phyloP scores from a whole-genome alignment of 2,797 vertebrate species.

The Lutra lutra region DNA sequence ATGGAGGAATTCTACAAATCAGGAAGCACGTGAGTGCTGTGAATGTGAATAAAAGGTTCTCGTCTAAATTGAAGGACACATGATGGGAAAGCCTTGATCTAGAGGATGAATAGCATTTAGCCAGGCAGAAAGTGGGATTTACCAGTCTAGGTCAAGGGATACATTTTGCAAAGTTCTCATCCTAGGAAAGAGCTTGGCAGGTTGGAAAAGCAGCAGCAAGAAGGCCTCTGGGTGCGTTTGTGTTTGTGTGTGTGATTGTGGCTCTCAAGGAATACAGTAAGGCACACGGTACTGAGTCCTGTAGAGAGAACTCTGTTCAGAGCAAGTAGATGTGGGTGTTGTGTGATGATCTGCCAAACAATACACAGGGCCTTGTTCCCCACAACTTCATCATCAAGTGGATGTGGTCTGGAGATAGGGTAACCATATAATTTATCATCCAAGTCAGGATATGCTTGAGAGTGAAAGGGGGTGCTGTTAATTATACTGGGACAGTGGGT shows the following conservation, averaged over 20 bases:
- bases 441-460: background rate
- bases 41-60: slow-evolving; percentile 38
- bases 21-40: background rate
- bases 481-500: background rate
- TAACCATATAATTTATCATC: slow-evolving; percentile 42
- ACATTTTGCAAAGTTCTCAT: slow-evolving; percentile 43
- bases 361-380: background rate
- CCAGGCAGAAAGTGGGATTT: slow-evolving; percentile 18
- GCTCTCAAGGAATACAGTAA: background rate
- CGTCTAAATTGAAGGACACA: slow-evolving; percentile 21
- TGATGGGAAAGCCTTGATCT: slow-evolving; percentile 41
- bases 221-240: background rate
- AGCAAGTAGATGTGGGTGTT: background rate
- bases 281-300: background rate
- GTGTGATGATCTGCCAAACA: background rate
- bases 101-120: slow-evolving; percentile 14
- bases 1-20: slow-evolving; percentile 42
- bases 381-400: background rate
- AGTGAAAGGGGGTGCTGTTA: background rate
- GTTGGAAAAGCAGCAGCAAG: slow-evolving; percentile 26
- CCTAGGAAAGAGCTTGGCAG: slow-evolving; percentile 9
- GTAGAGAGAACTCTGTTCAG: background rate
- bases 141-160: background rate
- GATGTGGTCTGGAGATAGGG: background rate
- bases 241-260: background rate